Percentiles rank a stretch among this genome's conserved stretches.
Conservation (phyloP, 1,140 invertebrate genomes). For the Helicorthomorpha holstii region DNA sequence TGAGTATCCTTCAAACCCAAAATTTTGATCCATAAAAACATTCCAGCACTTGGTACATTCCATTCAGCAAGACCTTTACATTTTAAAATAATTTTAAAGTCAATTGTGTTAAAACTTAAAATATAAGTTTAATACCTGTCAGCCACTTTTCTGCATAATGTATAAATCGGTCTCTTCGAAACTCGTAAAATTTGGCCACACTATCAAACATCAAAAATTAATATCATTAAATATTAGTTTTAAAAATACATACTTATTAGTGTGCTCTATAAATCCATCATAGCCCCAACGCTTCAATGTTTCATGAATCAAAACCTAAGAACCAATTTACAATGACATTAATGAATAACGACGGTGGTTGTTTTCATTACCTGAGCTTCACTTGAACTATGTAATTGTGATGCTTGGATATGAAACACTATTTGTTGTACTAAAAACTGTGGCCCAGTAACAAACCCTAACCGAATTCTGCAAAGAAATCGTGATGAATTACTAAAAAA, state of each 20-base stretch:
- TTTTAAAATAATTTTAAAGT: too few relatives aligned
- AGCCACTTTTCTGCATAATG: constrained; percentile 41
- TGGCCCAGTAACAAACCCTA: constrained; percentile 52
- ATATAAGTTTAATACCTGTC: constrained; percentile 30
- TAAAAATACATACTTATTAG: constrained; percentile 19
- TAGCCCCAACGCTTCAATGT: constrained; percentile 41
- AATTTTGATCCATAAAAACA: constrained; percentile 61
- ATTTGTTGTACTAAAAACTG: constrained; percentile 37
- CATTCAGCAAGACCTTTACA: constrained; percentile 43
- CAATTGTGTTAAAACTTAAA: too few relatives aligned
- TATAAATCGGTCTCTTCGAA: constrained; percentile 41
- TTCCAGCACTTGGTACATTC: constrained; percentile 43
- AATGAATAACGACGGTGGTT: background rate
- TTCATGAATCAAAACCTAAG: constrained; percentile 41
- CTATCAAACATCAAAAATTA: constrained; percentile 10
- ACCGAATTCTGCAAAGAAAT: constrained; percentile 39
- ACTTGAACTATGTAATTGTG: constrained; percentile 50
- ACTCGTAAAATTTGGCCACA: constrained; percentile 43
- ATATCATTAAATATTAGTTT: background rate
- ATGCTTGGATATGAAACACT: constrained; percentile 51
- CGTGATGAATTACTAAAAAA: background rate
- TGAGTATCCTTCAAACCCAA: constrained; percentile 45
- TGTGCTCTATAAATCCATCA: constrained; percentile 40
- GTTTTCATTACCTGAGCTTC: constrained; percentile 43
- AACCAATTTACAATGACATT: constrained; percentile 7